Conservation (phyloP, 2,113 vertebrate species). For the Raphicerus campestris region DNA sequence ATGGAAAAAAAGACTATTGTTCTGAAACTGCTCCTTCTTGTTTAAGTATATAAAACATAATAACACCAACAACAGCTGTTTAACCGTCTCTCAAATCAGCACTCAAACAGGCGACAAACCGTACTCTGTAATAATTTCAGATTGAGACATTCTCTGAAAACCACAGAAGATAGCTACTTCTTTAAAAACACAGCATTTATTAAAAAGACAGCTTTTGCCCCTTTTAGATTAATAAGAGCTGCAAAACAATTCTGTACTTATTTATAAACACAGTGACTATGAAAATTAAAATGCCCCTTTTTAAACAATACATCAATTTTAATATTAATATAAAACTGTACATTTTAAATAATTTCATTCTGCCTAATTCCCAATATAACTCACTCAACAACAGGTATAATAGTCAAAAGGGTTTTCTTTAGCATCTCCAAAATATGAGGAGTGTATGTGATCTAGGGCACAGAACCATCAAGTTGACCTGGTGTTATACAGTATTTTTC, state of each 20-base stretch:
- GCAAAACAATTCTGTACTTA: slow-evolving; percentile 7
- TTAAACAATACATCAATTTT: background rate
- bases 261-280: background rate
- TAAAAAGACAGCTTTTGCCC: background rate
- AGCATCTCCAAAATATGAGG: background rate
- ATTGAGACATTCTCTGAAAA: background rate
- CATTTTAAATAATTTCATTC: background rate
- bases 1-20: background rate
- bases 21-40: background rate
- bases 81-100: background rate
- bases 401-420: background rate
- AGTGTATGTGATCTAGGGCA: background rate
- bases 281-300: background rate
- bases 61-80: background rate
- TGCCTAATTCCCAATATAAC: background rate
- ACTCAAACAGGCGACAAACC: background rate
- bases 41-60: background rate
- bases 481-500: background rate
- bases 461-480: background rate
- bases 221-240: background rate
- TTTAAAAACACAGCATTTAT: background rate
- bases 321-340: background rate
- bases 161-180: background rate
- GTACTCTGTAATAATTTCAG: background rate
- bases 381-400: background rate